These are phyloP conservation scores for Protonibea diacanthus DNA, from an alignment of 2,797 vertebrate species.

Conservation along the genomic window DNA sequence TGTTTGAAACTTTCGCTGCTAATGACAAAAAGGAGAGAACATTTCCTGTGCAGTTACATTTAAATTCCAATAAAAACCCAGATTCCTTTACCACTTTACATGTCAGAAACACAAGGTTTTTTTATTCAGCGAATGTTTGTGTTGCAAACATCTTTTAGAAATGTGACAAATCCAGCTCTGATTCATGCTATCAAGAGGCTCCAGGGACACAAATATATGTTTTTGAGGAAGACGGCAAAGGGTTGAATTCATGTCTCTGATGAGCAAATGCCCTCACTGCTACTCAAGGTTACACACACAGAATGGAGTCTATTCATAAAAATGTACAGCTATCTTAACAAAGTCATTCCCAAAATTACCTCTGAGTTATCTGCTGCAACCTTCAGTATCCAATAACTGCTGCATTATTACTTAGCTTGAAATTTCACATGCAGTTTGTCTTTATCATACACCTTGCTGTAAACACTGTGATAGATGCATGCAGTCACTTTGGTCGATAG, in stretches of 20 bases:
- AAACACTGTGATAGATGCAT: not conserved
- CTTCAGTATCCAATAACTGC: slow-evolving; percentile 37
- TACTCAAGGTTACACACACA: slow-evolving; percentile 57
- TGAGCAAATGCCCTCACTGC: slow-evolving; percentile 34
- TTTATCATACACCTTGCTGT: not conserved
- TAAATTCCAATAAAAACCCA: slow-evolving; percentile 3
- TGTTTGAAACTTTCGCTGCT: not conserved
- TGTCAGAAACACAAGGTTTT: not conserved
- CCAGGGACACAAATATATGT: slow-evolving; percentile 35
- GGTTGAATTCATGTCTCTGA: slow-evolving; percentile 16
- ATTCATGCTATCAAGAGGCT: slow-evolving; percentile 18
- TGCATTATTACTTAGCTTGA: slow-evolving; percentile 24
- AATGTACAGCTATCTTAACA: slow-evolving; percentile 24
- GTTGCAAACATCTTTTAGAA: slow-evolving; percentile 28
- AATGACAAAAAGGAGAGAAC: not conserved
- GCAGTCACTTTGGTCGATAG: not conserved
- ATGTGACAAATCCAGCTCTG: slow-evolving; percentile 33
- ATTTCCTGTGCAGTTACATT: slow-evolving; percentile 15
- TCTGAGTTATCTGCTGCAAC: slow-evolving; percentile 15
- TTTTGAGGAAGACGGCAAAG: slow-evolving; percentile 20
- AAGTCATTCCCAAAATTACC: slow-evolving; percentile 53
- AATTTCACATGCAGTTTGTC: slow-evolving; percentile 57
- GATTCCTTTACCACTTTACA: not conserved
- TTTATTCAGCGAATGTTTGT: not conserved
- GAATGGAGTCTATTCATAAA: slow-evolving; percentile 51